phyloP scores from a whole-genome alignment of 2,888 invertebrate genomes.

The Lepeophtheirus nordmannii region DNA sequence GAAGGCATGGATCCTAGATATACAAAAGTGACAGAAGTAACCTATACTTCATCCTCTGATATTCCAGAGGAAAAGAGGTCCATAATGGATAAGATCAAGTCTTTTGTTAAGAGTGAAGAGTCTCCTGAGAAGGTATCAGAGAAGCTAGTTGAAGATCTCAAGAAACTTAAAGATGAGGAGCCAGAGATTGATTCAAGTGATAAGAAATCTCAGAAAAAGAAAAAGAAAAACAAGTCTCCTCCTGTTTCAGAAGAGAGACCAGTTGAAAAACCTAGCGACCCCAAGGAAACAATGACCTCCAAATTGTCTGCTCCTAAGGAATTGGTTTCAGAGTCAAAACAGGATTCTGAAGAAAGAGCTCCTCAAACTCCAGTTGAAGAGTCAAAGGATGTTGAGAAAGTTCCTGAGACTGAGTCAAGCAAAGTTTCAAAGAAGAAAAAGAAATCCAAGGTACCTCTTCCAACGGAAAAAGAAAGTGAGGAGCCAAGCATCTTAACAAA shows the following conservation, averaged over 20 bases:
- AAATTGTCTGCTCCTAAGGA: no score
- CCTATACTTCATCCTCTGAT: conserved; percentile 2
- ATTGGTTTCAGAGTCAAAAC: background rate
- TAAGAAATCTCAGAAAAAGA: background rate
- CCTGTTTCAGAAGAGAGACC: background rate
- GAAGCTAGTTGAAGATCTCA: background rate
- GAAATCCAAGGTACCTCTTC: background rate
- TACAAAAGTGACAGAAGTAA: background rate
- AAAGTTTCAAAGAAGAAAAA: background rate
- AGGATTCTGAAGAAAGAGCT: background rate
- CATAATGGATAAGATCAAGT: background rate
- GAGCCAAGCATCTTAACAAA: no score
- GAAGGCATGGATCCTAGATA: background rate
- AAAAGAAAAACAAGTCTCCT: background rate
- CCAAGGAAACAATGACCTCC: background rate
- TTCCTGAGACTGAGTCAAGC: background rate
- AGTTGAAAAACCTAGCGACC: no score
- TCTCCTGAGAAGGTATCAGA: background rate
- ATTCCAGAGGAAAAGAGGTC: background rate
- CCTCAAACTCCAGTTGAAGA: background rate
- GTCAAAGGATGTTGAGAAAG: background rate
- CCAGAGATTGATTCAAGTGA: background rate
- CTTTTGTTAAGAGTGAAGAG: background rate
- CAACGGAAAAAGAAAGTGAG: background rate
- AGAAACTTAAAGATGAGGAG: background rate